These are phyloP conservation scores for Sardinella longiceps DNA, from an alignment of 2,797 vertebrate genomes.

Conservation along the genomic window DNA sequence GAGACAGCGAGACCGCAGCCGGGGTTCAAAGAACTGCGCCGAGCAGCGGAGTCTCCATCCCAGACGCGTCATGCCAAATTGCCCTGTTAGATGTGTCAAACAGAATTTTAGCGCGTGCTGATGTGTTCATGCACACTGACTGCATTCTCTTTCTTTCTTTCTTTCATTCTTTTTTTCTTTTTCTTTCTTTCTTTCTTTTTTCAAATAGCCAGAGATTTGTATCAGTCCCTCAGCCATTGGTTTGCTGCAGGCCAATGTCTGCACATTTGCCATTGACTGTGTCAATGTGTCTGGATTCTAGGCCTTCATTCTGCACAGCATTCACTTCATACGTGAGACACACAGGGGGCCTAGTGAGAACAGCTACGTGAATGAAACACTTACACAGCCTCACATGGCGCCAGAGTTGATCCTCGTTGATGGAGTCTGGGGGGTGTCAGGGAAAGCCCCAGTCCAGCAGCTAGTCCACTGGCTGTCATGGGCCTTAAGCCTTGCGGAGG, in stretches of 20 bases:
- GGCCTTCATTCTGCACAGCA: not conserved
- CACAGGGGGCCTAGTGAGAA: slow-evolving; percentile 39
- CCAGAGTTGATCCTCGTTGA: slow-evolving; percentile 5
- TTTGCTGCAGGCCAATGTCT: not conserved
- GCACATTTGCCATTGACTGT: not conserved
- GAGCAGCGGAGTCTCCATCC: not conserved
- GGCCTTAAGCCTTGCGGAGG: not conserved
- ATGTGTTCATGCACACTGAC: slow-evolving; percentile 7
- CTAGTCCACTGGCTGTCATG: not conserved
- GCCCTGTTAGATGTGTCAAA: slow-evolving; percentile 24
- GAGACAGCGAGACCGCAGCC: slow-evolving; percentile 8
- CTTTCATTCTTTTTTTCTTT: too few relatives aligned
- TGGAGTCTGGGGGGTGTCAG: not conserved
- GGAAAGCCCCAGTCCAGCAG: too few relatives aligned
- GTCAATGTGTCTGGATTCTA: not conserved
- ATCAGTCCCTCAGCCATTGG: not conserved
- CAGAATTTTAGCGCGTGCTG: not conserved
- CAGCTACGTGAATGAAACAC: slow-evolving; percentile 7
- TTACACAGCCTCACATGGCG: not conserved
- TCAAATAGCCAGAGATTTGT: not conserved
- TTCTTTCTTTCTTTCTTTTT: not conserved
- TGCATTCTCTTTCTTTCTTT: not conserved
- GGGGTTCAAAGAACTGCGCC: not conserved
- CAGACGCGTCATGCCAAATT: not conserved
- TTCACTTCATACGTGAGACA: not conserved